Evolutionary conservation across 2,113 vertebrate species (phyloP).

Genomic region (Turdus rufiventris): DNA sequence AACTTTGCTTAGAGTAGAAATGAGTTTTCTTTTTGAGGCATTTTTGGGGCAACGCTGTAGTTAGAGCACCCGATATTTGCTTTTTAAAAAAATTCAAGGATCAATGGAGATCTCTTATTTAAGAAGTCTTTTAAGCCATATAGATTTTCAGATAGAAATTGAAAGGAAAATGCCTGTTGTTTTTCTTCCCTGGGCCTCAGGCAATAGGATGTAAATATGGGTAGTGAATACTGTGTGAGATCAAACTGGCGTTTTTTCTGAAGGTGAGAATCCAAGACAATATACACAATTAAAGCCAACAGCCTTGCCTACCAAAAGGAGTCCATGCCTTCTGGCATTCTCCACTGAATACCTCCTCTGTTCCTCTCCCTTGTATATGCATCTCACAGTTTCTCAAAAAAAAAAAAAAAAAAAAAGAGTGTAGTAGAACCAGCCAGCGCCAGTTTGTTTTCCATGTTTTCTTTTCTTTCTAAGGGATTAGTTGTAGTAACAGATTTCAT

Average conservation of each 20-base stretch:
- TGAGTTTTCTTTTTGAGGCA: not conserved
- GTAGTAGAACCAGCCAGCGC: not conserved
- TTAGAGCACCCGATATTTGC: not conserved
- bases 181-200: not conserved
- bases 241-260: slow-evolving; percentile 5
- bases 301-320: not conserved
- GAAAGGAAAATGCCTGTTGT: slow-evolving; percentile 7
- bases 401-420: not conserved
- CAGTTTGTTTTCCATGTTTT: slow-evolving; percentile 54
- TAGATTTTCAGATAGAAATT: not conserved
- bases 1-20: not conserved
- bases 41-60: not conserved
- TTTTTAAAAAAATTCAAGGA: not conserved
- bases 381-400: slow-evolving; percentile 12
- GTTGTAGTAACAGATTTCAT: slow-evolving; percentile 59
- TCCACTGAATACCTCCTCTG: slow-evolving; percentile 31
- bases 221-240: not conserved
- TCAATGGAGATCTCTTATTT: not conserved
- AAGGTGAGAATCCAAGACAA: slow-evolving; percentile 46
- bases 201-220: slow-evolving; percentile 32
- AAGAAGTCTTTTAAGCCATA: not conserved
- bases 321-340: slow-evolving; percentile 43
- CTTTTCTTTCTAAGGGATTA: slow-evolving; percentile 54
- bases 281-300: slow-evolving; percentile 46
- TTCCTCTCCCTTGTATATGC: slow-evolving; percentile 22